phyloP scores from a whole-genome alignment of 2,113 vertebrate species.

The Xenopus borealis region DNA sequence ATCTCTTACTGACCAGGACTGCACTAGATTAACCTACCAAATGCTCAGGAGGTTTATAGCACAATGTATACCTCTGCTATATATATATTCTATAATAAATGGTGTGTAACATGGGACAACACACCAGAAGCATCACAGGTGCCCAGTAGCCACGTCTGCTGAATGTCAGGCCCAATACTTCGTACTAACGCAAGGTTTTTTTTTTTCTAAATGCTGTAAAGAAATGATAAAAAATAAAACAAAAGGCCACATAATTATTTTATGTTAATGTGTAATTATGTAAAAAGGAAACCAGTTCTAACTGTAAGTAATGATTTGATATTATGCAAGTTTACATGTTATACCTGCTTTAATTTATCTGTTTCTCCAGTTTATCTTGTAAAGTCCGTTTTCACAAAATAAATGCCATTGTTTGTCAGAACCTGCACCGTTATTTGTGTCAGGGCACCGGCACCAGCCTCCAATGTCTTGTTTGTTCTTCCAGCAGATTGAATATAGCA shows the following conservation, averaged over 20 bases:
- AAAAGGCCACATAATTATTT: constrained; percentile 57
- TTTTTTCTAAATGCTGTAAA: constrained; percentile 48
- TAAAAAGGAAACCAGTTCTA: constrained; percentile 76
- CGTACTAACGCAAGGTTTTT: constrained; percentile 27
- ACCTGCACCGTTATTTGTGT: background rate
- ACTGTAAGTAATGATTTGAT: constrained; percentile 81
- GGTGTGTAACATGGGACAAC: constrained; percentile 54
- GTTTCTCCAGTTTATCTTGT: constrained; percentile 63
- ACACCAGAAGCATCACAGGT: background rate
- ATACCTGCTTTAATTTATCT: constrained; percentile 92
- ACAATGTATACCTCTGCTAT: constrained; percentile 69
- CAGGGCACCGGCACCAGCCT: background rate
- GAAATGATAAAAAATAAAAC: constrained; percentile 48
- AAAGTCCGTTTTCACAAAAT: constrained; percentile 74
- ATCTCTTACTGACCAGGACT: constrained; percentile 65
- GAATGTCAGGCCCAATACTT: background rate
- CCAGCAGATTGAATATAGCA: too few species aligned
- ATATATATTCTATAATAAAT: constrained; percentile 16
- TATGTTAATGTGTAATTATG: constrained; percentile 89
- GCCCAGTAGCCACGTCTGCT: too few species aligned
- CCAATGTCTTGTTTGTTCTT: too few species aligned
- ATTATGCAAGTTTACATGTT: constrained; percentile 65
- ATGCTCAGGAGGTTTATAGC: constrained; percentile 62
- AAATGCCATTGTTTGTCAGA: constrained; percentile 66
- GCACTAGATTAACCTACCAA: constrained; percentile 69